A percentile compares a stretch with the other conserved stretches of the same genome.
Conservation (phyloP, 1,140 invertebrate species). For the Agrilus planipennis region DNA sequence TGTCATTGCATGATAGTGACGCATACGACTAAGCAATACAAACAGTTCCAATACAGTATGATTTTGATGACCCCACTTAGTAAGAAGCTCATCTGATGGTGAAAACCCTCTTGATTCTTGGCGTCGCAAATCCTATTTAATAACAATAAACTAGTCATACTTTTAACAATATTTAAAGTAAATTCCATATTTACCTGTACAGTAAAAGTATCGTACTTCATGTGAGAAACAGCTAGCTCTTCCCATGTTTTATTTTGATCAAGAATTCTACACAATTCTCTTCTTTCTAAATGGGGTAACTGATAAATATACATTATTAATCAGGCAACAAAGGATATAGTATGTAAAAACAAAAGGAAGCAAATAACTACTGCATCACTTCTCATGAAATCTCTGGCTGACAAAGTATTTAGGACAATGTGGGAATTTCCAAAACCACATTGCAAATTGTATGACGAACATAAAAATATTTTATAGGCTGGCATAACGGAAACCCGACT, state of each 20-base stretch:
- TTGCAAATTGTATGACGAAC: no score
- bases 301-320: slow-evolving; percentile 56
- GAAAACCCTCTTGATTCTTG: slow-evolving; percentile 41
- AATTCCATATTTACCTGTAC: slow-evolving; percentile 38
- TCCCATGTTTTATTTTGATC: slow-evolving; percentile 71
- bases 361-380: no score
- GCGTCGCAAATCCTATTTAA: slow-evolving; percentile 38
- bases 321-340: no score
- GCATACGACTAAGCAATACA: slow-evolving; percentile 48
- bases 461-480: no score
- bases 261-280: slow-evolving; percentile 59
- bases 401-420: no score
- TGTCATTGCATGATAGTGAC: slow-evolving; percentile 59
- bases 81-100: slow-evolving; percentile 62
- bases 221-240: slow-evolving; percentile 47
- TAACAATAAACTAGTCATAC: slow-evolving; percentile 11
- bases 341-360: no score
- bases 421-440: no score
- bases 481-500: no score
- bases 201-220: slow-evolving; percentile 41
- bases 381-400: no score
- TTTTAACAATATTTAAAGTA: slow-evolving; percentile 5
- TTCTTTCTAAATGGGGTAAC: slow-evolving; percentile 53
- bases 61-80: slow-evolving; percentile 66
- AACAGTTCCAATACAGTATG: slow-evolving; percentile 69